Evolutionary conservation across 2,797 vertebrate genomes (phyloP).

Genomic region (Alectoris magna): DNA sequence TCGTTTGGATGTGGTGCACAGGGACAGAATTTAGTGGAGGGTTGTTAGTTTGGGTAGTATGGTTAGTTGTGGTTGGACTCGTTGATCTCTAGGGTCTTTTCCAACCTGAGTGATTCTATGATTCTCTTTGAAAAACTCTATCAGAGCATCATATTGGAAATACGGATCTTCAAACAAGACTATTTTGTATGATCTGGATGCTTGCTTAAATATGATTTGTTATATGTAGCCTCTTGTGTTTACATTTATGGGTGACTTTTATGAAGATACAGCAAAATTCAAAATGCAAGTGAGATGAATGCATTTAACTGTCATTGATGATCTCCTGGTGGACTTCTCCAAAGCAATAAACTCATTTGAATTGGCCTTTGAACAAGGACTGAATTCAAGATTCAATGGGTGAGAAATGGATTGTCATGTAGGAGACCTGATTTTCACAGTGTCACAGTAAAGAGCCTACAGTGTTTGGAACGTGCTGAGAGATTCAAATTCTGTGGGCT

Average conservation of each 20-base stretch:
- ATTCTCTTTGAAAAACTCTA: neutral
- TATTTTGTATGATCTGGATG: neutral
- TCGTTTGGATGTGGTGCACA: too few relatives aligned
- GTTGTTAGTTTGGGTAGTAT: too few relatives aligned
- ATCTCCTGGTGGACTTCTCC: neutral
- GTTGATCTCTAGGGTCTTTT: too few relatives aligned
- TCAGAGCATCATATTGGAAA: neutral
- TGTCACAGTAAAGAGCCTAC: neutral
- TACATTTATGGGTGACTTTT: neutral
- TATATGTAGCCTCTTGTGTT: neutral
- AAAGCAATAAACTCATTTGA: neutral
- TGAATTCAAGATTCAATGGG: rapidly evolving
- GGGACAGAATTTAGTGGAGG: too few relatives aligned
- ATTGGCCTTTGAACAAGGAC: neutral
- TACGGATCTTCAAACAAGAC: neutral
- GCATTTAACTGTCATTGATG: neutral
- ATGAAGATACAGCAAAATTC: neutral
- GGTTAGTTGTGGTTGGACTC: too few relatives aligned
- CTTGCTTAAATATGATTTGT: neutral
- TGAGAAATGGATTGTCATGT: neutral
- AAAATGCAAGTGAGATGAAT: neutral
- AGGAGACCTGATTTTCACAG: neutral
- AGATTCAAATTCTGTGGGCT: neutral
- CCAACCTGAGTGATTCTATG: too few relatives aligned
- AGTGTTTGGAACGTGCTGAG: neutral